Evolutionary conservation across 2,797 vertebrate species (phyloP).

Genomic region (Zenarchopterus dispar): DNA sequence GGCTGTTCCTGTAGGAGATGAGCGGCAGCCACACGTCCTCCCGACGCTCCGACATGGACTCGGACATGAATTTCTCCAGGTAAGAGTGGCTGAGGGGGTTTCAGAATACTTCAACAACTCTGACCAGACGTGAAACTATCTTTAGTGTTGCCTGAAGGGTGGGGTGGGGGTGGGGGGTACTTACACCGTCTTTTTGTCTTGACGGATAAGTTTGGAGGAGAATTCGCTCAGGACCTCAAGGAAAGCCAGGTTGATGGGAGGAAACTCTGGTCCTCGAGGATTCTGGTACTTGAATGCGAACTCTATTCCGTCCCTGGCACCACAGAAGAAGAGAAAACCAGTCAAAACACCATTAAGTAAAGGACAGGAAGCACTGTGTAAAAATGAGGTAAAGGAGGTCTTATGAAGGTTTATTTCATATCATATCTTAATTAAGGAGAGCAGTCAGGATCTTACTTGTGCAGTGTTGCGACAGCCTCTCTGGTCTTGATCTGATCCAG

Average conservation of each 20-base stretch:
- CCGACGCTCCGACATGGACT: constrained; percentile 97
- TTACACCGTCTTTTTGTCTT: constrained; percentile 99
- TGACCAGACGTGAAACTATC: background rate
- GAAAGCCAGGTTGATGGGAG: constrained; percentile 96
- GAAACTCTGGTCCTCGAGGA: constrained; percentile 94
- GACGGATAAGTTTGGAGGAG: constrained; percentile 96
- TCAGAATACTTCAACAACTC: background rate
- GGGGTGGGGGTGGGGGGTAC: too few relatives aligned
- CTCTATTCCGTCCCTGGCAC: constrained; percentile 93
- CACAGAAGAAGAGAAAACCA: constrained; percentile 7
- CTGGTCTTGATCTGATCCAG: constrained; percentile 99
- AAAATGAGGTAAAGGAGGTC: background rate
- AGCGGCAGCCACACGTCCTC: constrained; percentile 99
- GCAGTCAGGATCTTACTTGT: constrained; percentile 88
- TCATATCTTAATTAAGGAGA: too few relatives aligned
- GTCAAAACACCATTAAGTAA: background rate
- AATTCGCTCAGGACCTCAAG: constrained; percentile 98
- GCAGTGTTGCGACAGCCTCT: constrained; percentile 97
- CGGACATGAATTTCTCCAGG: constrained; percentile 97
- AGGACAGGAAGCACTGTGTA: background rate
- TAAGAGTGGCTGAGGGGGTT: constrained; percentile 89
- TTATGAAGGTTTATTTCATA: background rate
- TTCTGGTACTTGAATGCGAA: constrained; percentile 99
- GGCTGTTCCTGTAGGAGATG: constrained; percentile 97
- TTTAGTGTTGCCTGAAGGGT: background rate